phyloP scores from a whole-genome alignment of 2,113 vertebrate genomes.

The Malurus alboscapulatus region DNA sequence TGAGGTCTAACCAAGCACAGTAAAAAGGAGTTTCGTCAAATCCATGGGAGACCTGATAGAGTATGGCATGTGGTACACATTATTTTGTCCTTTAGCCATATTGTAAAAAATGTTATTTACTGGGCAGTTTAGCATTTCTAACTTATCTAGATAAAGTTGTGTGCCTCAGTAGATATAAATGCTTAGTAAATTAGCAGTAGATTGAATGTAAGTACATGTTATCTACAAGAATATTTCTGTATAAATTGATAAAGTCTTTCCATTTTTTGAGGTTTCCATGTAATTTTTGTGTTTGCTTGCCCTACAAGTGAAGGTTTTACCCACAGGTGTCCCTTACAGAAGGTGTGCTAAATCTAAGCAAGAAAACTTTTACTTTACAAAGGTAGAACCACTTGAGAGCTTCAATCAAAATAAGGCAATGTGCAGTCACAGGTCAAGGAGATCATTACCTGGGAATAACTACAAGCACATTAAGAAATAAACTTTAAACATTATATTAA shows the following conservation, averaged over 20 bases:
- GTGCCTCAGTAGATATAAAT: not conserved
- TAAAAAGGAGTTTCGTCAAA: not conserved
- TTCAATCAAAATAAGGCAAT: not conserved
- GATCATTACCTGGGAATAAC: not conserved
- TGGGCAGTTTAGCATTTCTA: not conserved
- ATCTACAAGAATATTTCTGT: not conserved
- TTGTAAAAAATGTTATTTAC: not conserved
- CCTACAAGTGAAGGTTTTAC: not conserved
- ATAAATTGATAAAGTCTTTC: not conserved
- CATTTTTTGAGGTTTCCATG: not conserved
- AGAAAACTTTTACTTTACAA: not conserved
- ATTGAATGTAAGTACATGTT: not conserved
- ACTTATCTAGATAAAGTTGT: not conserved
- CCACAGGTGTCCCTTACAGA: fast-evolving
- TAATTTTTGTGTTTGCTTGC: not conserved
- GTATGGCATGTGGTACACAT: not conserved
- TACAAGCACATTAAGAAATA: not conserved
- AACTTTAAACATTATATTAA: not conserved
- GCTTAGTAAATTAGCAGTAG: not conserved
- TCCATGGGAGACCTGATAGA: not conserved
- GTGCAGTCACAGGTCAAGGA: not conserved
- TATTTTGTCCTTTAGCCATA: not conserved
- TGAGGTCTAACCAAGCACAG: not conserved
- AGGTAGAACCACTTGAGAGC: not conserved
- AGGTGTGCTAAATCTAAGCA: not conserved